Base-by-base conservation (phyloP, 2,797 vertebrate species). In the Hypotaenidia philippensis region DNA sequence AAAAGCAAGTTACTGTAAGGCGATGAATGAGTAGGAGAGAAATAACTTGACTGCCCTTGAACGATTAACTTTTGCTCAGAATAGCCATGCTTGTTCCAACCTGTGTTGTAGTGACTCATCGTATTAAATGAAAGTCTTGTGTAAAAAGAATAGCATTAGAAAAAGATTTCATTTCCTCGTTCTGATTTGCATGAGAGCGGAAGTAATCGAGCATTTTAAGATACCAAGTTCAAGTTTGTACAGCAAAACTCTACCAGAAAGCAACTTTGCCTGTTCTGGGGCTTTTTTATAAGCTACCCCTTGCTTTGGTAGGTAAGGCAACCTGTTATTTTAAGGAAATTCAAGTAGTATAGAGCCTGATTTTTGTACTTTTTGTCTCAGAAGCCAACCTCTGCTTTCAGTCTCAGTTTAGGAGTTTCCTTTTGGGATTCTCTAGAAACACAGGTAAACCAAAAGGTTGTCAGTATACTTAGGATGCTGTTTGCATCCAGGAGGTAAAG, bases 21-120 rank as follows among this genome's bases (percentile, higher is more conserved):
- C 89, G 77, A 86, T 81, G 92, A 83, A 79, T 66, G 94, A 89
- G 53, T 61, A 21, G 69, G 68, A 93, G 90, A 86, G 44, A 71
- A 89, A 44, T 76, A 91, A 76, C 70, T 80, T n/a, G 59, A 38
- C 66, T 66, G 59, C 52, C 64, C 59, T 90, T 68, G 76, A 95
- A 91, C 69, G 90, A 90, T 92, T 94, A 83, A 93, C 61, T 91
- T 93, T 96, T 89, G 36, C 71, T 97, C 83, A 85, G 93, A 94
- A 63, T 93, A 90, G 63, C 77, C 87, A 8, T 89, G 44, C 89
- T 72, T 76, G 93, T 95, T 97, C 93, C 64, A 95, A 60, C 95
- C 90, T 85, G 94, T 95, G 45, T 95, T 83, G 94, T 87, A 96
- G 87, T 97, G 93, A 96, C 92, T 97, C 93, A 88, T 90, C 88